Evolutionary conservation across 2,888 invertebrate genomes (phyloP), one percentile per base, ranked within the genome.

Genomic region (Pterostichus niger): DNA sequence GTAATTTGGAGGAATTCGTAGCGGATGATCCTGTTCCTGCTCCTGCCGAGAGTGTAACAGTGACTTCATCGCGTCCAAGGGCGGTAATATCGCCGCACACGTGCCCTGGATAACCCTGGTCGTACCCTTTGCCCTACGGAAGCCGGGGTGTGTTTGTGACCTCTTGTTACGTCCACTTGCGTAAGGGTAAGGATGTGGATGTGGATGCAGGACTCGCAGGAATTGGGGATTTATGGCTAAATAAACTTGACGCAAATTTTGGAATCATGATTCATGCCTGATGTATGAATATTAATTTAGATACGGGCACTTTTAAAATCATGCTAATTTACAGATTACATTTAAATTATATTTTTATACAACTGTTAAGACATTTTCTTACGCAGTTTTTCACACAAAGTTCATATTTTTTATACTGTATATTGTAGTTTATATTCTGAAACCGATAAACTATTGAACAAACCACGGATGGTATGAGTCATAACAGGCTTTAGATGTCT

Each of bases 1-100:
- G 81, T 81, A 81, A 81, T 81, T 81, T 81, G 49, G 13, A 49
- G 52, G 49, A 80, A 54, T 56, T 44, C 78, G 40, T n/a, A 2
- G 44, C 40, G 71, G 79, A 79, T 79, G 44, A 79, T 64, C 79
- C 71, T 17, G 10, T 24, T 24, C 24, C 24, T 24, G 24, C 24
- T 24, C 24, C 24, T 24, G 1, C 24, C 10, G 35, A 24, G 75
- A 75, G 75, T 49, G 75, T 75, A 7, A 73, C 73, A 52, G 10
- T 52, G 76, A 77, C 76, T 56, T 77, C 76, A 77, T 77, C 76
- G 35, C 11, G 35, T 40, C 40, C 6, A 35, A 11, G n/a, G 35
- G 17, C 11, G 44, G 44, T 44, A 71, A 71, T 40, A 71, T 40
- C 11, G n/a, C 11, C 9, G 33, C 33, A 64, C 64, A 64, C 64